Evolutionary conservation across 2,888 invertebrate genomes (phyloP), one percentile per base, ranked within the genome.

Genomic region (Alitta virens): DNA sequence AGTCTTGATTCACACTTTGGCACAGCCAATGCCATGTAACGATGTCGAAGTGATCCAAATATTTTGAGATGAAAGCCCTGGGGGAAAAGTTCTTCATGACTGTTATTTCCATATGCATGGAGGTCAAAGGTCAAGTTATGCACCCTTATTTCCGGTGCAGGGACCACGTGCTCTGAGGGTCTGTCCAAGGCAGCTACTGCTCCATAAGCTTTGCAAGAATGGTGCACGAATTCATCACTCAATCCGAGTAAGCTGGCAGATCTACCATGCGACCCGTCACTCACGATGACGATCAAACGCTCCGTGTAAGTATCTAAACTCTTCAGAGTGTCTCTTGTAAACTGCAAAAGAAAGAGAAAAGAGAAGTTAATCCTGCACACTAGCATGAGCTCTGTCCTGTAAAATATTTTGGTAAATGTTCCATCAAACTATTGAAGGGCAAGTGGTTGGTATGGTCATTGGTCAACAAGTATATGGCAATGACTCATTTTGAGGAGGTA

Each of bases 101-200:
- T 42, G 12, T 66, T 62, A 16, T 60, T 64, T 7, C 72, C 74
- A 61, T 76, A 78, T 14, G 75, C 77, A 9, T 74, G 67, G 26
- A 78, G 72, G 67, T 79, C 77, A 67, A 79, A 78, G 52, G 70
- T 67, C 27, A 79, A 60, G 61, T 75, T 73, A 62, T 75, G 77
- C 16, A 78, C 70, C 21, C 66, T 52, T 12, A 63, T 68, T 38
- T 71, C 71, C 5, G 70, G 67, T 16, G 65, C 56, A 9, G 69
- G 67, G 21, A 68, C 62, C 71, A 66, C 66, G 5, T 70, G 68
- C 26, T 73, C 66, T 43, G 74, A 72, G 12, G 63, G 60, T 16
- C 76, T 59, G 40, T 77, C 76, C 26, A 78, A 63, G 55, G 74
- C 73, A 3, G 79, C 77, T 46, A 77, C 72, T 3, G 79, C 78